phyloP scores from a whole-genome alignment of 2,888 invertebrate species.

The Acrobasis repandana region DNA sequence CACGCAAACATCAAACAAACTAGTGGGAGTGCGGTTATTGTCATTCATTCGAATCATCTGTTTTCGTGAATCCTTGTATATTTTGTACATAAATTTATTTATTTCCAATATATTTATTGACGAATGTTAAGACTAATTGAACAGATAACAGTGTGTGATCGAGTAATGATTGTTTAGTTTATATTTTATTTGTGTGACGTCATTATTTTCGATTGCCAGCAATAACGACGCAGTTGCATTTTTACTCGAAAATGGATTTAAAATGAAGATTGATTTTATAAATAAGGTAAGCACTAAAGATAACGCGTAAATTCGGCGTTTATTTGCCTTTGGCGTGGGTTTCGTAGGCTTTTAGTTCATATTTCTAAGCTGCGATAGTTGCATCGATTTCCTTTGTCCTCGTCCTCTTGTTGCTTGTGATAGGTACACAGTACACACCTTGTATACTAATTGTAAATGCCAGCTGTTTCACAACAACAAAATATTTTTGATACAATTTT shows the following conservation, averaged over 20 bases:
- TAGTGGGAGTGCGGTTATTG: slow-evolving; percentile 53
- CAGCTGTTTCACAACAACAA: slow-evolving; percentile 63
- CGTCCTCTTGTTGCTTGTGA: slow-evolving; percentile 48
- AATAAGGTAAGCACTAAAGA: slow-evolving; percentile 61
- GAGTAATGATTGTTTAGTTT: slow-evolving; percentile 62
- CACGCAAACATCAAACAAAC: slow-evolving; percentile 43
- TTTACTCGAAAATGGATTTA: slow-evolving; percentile 75
- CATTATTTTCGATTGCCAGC: slow-evolving; percentile 82
- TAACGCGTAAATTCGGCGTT: slow-evolving; percentile 41
- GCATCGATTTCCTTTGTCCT: slow-evolving; percentile 82
- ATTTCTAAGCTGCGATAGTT: slow-evolving; percentile 42
- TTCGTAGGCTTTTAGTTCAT: slow-evolving; percentile 31
- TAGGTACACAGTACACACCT: slow-evolving; percentile 36
- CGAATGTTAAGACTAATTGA: slow-evolving; percentile 46
- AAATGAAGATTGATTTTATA: slow-evolving; percentile 71
- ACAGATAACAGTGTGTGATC: slow-evolving; percentile 49
- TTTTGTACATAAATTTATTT: slow-evolving; percentile 74
- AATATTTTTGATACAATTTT: slow-evolving; percentile 37
- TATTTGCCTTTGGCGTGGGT: slow-evolving; percentile 28
- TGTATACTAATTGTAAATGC: slow-evolving; percentile 36
- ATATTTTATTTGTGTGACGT: slow-evolving; percentile 80
- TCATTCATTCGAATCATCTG: slow-evolving; percentile 75
- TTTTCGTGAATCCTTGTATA: slow-evolving; percentile 72
- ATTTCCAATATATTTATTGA: slow-evolving; percentile 62
- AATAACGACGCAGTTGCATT: slow-evolving; percentile 85